phyloP scores from a whole-genome alignment of 2,113 vertebrate genomes.

The Chinchilla lanigera region DNA sequence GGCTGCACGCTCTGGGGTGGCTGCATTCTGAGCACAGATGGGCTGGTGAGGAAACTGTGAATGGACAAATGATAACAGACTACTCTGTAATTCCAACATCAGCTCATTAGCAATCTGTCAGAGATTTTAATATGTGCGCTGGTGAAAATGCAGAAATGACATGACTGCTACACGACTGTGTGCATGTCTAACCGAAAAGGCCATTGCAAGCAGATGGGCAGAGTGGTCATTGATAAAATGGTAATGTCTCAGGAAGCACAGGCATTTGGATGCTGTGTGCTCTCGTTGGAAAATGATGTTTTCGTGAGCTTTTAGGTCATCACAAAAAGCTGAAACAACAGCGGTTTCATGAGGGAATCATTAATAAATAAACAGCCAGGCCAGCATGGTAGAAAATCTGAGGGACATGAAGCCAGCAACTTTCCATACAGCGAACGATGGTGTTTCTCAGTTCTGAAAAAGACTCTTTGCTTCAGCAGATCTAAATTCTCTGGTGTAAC shows the following conservation, averaged over 20 bases:
- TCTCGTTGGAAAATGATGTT: constrained; percentile 45
- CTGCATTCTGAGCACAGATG: constrained; percentile 85
- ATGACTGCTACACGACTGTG: constrained; percentile 51
- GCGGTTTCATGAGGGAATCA: constrained; percentile 42
- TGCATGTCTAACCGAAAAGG: constrained; percentile 79
- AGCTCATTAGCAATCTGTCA: constrained; percentile 94
- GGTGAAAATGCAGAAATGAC: constrained; percentile 84
- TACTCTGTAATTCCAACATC: constrained; percentile 88
- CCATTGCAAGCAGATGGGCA: constrained; percentile 42
- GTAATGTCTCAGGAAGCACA: not conserved
- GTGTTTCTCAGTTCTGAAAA: constrained; percentile 13
- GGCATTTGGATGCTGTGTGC: not conserved
- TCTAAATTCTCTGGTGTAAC: constrained; percentile 18
- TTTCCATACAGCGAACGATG: not conserved
- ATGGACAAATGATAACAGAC: constrained; percentile 90
- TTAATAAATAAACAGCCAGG: constrained; percentile 42
- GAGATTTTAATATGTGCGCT: constrained; percentile 88
- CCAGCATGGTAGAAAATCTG: not conserved
- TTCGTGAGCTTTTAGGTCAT: constrained; percentile 28
- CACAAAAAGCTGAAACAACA: constrained; percentile 29
- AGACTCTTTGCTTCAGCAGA: not conserved
- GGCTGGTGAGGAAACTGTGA: constrained; percentile 92
- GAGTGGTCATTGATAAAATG: not conserved
- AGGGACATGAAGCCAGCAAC: not conserved
- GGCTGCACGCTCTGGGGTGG: constrained; percentile 73